A percentile compares a stretch with the other conserved stretches of the same genome.
Conservation (phyloP, 2,797 vertebrate species). For the Luscinia megarhynchos region DNA sequence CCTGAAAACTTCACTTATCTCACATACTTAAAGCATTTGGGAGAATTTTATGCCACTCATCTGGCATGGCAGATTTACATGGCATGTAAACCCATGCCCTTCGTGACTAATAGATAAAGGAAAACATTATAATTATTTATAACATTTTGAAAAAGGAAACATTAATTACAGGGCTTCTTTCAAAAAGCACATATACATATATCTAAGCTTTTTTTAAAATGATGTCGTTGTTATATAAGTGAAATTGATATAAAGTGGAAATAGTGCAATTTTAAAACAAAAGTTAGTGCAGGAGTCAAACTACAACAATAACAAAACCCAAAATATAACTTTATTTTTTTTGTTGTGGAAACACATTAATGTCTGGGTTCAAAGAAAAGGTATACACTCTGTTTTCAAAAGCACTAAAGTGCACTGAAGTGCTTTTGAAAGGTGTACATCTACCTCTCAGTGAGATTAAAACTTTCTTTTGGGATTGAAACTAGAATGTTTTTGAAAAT, state of each 20-base stretch:
- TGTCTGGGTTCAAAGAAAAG: neutral
- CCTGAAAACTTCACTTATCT: neutral
- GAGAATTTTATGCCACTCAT: neutral
- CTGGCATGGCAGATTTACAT: neutral
- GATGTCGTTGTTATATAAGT: neutral
- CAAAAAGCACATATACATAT: slow-evolving; percentile 44
- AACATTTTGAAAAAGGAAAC: slow-evolving; percentile 38
- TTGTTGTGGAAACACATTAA: neutral
- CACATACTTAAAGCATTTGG: neutral
- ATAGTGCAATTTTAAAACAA: slow-evolving; percentile 73
- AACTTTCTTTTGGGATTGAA: neutral
- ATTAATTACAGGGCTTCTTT: slow-evolving; percentile 50
- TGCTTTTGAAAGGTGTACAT: neutral
- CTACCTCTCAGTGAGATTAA: neutral
- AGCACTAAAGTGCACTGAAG: neutral
- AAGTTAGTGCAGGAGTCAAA: slow-evolving; percentile 67
- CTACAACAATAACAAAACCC: slow-evolving; percentile 7
- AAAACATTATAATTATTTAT: slow-evolving; percentile 26
- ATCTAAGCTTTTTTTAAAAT: neutral
- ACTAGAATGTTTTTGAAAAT: slow-evolving; percentile 7
- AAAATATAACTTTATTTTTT: neutral
- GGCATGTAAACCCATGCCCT: neutral
- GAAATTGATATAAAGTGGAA: slow-evolving; percentile 58
- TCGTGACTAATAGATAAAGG: neutral
- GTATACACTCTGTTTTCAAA: neutral